These are phyloP conservation scores for Tribolium castaneum DNA, from an alignment of 1,140 invertebrate species.

Conservation along the genomic window DNA sequence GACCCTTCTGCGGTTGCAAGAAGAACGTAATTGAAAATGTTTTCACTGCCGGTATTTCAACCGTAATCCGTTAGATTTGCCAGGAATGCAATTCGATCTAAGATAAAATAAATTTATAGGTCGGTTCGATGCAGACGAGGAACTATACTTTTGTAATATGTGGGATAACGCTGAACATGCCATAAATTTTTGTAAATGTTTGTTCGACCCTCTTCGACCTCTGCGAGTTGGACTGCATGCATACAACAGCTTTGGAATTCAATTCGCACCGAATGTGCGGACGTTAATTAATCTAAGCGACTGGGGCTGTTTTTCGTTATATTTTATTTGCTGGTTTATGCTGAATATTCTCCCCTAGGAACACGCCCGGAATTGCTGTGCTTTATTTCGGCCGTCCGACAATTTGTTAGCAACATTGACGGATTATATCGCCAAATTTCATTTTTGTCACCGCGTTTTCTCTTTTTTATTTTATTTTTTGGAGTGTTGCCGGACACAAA, in stretches of 20 bases:
- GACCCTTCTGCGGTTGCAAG: not conserved
- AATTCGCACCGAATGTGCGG: conserved; percentile 15
- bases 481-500: not conserved
- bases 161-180: conserved; percentile 1
- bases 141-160: conserved; percentile 16
- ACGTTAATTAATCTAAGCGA: conserved; percentile 34
- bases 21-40: conserved; percentile 31
- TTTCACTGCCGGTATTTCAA: conserved; percentile 21
- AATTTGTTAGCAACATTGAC: conserved; percentile 24
- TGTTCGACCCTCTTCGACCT: not conserved
- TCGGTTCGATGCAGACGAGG: not conserved
- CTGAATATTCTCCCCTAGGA: conserved; percentile 29
- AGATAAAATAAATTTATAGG: conserved; percentile 30
- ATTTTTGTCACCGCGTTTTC: not conserved
- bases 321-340: conserved; percentile 25
- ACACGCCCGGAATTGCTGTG: not conserved
- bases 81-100: conserved; percentile 20
- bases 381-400: conserved; percentile 16
- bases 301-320: conserved; percentile 14
- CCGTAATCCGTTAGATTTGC: conserved; percentile 26
- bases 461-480: conserved; percentile 2
- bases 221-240: not conserved
- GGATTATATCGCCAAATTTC: not conserved
- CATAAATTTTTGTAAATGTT: conserved; percentile 31
- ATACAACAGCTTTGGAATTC: conserved; percentile 24